phyloP scores from a whole-genome alignment of 2,113 vertebrate species.

The Suncus etruscus region DNA sequence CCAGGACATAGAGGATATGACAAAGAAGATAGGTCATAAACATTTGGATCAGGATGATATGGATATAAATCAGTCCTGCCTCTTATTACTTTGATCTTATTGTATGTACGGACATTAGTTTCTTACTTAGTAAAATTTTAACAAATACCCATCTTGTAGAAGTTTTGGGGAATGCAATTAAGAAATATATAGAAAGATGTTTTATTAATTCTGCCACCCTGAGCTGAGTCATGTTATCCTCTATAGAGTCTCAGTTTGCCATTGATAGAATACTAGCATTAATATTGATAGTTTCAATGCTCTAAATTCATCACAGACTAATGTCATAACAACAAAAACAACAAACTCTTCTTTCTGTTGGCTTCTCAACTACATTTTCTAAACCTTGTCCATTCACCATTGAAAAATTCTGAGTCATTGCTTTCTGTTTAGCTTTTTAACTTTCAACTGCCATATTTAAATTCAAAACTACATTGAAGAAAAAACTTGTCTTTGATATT shows the following conservation, averaged over 20 bases:
- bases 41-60: conserved; percentile 29
- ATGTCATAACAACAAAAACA: too few species aligned
- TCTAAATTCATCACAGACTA: not conserved
- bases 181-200: not conserved
- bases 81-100: conserved; percentile 24
- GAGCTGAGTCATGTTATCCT: not conserved
- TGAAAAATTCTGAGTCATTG: too few species aligned
- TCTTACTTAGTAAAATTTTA: conserved; percentile 23
- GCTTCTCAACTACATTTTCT: not conserved
- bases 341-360: not conserved
- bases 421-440: not conserved
- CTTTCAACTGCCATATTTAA: not conserved
- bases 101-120: not conserved
- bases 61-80: not conserved
- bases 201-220: not conserved
- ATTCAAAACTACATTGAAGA: not conserved
- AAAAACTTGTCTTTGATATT: not conserved
- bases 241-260: not conserved
- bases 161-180: conserved; percentile 2
- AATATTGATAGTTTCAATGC: not conserved
- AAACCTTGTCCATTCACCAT: not conserved
- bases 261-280: not conserved
- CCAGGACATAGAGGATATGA: conserved; percentile 63
- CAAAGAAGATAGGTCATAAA: not conserved
- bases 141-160: not conserved